phyloP scores from a whole-genome alignment of 2,797 vertebrate species.

The Poeciliopsis gracilis region DNA sequence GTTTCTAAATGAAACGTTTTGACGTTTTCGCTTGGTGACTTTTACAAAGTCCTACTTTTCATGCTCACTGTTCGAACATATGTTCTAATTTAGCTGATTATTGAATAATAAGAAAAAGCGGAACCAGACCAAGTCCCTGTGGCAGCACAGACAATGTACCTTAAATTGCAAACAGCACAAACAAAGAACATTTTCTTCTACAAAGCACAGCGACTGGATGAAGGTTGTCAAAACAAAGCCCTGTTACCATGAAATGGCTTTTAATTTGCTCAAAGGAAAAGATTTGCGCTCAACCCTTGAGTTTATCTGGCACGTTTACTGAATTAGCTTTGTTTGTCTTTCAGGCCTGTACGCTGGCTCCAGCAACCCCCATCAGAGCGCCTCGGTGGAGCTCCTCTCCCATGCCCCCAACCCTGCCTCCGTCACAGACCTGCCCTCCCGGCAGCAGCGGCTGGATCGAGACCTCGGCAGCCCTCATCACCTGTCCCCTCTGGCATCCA shows the following conservation, averaged over 20 bases:
- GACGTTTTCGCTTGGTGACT: conserved; percentile 31
- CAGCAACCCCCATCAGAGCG: conserved; percentile 82
- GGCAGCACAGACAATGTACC: conserved; percentile 70
- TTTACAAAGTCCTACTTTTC: conserved; percentile 49
- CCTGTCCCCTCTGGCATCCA: conserved; percentile 83
- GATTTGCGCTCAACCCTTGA: conserved; percentile 47
- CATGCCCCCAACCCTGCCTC: conserved; percentile 73
- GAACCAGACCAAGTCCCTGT: conserved; percentile 49
- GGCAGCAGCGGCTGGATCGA: conserved; percentile 85
- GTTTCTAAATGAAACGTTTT: conserved; percentile 10
- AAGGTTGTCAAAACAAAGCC: conserved; percentile 81
- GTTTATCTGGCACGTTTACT: conserved; percentile 74
- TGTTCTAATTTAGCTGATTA: conserved; percentile 69
- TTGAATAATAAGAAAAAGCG: conserved; percentile 60
- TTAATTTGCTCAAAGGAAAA: conserved; percentile 76
- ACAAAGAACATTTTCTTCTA: conserved; percentile 69
- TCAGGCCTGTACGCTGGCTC: conserved; percentile 90
- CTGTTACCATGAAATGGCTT: conserved; percentile 73
- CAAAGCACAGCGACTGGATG: conserved; percentile 71
- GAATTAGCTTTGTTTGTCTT: conserved; percentile 81
- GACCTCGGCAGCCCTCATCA: conserved; percentile 86
- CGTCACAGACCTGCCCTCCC: conserved; percentile 79
- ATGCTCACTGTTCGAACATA: conserved; percentile 52
- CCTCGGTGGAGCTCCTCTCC: conserved; percentile 83
- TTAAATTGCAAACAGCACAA: conserved; percentile 75